Evolutionary conservation across 1,140 invertebrate species (phyloP).

Genomic region (Argopecten irradians): DNA sequence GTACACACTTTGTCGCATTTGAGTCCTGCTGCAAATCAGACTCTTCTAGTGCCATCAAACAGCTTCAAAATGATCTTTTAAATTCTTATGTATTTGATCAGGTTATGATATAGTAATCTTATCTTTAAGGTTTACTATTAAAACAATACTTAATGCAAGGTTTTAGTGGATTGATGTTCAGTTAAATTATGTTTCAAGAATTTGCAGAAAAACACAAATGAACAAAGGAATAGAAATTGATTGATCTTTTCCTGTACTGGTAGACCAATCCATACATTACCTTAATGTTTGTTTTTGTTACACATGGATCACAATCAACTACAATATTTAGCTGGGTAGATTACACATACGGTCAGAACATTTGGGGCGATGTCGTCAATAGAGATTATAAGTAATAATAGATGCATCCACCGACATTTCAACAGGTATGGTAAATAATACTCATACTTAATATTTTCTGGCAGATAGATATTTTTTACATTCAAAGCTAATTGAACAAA

Average conservation of each 20-base stretch:
- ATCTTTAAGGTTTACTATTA: not conserved
- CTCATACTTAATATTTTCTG: not conserved
- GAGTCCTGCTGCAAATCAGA: slow-evolving; percentile 20
- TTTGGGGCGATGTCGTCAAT: not conserved
- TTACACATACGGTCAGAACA: not conserved
- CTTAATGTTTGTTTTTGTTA: too few species aligned
- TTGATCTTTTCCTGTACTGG: not conserved
- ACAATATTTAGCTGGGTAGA: not conserved
- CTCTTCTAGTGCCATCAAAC: not conserved
- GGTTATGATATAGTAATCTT: not conserved
- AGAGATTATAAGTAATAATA: not conserved
- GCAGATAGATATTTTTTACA: not conserved
- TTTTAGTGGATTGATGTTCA: not conserved
- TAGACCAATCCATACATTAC: not conserved
- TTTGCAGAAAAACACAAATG: slow-evolving; percentile 18
- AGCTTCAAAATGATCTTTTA: not conserved
- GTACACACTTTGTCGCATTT: not conserved
- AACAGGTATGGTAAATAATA: not conserved
- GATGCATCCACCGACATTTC: not conserved
- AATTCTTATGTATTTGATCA: not conserved
- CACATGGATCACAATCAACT: too few species aligned
- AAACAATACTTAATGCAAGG: not conserved
- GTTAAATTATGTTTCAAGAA: not conserved
- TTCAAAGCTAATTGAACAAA: slow-evolving; percentile 12
- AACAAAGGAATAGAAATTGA: not conserved